Evolutionary conservation across 2,888 invertebrate genomes (phyloP), one percentile per base, ranked within the genome.

Genomic region (Vannuccia rotundouncinata): DNA sequence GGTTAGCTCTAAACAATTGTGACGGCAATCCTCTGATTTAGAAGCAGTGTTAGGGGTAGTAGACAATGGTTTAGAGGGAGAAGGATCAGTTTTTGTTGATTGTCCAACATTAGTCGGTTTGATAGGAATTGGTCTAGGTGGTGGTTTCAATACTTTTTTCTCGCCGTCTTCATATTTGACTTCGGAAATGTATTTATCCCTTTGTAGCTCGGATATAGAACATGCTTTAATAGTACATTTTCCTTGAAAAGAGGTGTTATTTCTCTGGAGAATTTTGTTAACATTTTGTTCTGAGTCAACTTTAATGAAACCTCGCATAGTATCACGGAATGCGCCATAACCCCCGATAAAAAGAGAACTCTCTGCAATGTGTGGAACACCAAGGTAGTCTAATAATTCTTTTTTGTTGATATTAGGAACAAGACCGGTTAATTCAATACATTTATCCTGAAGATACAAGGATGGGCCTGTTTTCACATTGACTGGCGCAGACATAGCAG

Each of bases 351-450:
- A 66, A 5, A 66, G 22, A 5, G 22, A 22, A 5, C 25, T 27
- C 13, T 22, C 66, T 2, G 66, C 22, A 66, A 66, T 2, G 25
- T 66, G 1, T 59, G 78, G 29, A 2, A 78, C n/a, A 5, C 60
- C 60, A 1, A 78, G 25, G 59, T 59, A 78, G 59, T 59, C 45
- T 59, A 60, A 60, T 5, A 78, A 59, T 1, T 78, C 78, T 78
- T 78, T 78, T 78, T 78, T 60, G 66, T 78, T 78, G 1, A 78
- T 27, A 29, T 78, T 60, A 1, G 27, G 60, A 27, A 66, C 27
- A 2, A 78, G 17, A 78, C 60, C 60, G 1, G 30, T 60, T n/a
- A 78, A 60, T 78, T 78, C 78, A 5, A 78, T 10, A 59, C 78
- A 78, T 1, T 60, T 28, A 78, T 78, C 78, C 17, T 27, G 1